Percentiles rank a stretch among this genome's conserved stretches.
Conservation (phyloP, 1,140 invertebrate species). For the Drosophila prosaltans region DNA sequence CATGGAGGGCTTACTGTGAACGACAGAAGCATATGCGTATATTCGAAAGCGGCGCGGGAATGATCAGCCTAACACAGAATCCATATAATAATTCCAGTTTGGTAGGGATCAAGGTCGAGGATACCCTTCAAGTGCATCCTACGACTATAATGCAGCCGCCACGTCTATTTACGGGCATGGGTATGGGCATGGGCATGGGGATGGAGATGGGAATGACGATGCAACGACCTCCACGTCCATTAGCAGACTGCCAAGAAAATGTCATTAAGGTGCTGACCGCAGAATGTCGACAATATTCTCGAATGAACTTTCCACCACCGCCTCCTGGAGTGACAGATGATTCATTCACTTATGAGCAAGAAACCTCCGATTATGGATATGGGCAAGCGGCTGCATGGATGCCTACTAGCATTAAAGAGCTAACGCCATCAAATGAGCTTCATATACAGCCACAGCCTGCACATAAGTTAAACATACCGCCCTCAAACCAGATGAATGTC, state of each 20-base stretch:
- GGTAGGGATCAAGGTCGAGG: conserved; percentile 30
- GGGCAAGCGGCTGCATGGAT: conserved; percentile 85
- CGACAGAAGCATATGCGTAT: conserved; percentile 95
- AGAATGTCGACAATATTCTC: conserved; percentile 91
- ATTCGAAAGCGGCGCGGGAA: conserved; percentile 90
- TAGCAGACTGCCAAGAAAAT: conserved; percentile 87
- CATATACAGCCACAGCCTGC: conserved; percentile 70
- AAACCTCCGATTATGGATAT: conserved; percentile 88
- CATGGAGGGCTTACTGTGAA: conserved; percentile 98
- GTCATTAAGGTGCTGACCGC: conserved; percentile 94
- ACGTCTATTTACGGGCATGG: conserved; percentile 26
- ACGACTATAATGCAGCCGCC: conserved; percentile 56
- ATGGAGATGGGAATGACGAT: conserved; percentile 39
- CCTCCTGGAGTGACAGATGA: conserved; percentile 84
- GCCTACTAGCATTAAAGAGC: conserved; percentile 86
- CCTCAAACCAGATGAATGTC: conserved; percentile 40
- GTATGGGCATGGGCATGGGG: conserved; percentile 61
- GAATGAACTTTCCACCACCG: conserved; percentile 85
- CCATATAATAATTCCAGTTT: conserved; percentile 55
- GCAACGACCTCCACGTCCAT: conserved; percentile 62
- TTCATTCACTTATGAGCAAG: conserved; percentile 85
- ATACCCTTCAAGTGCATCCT: conserved; percentile 52
- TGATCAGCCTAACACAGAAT: conserved; percentile 84
- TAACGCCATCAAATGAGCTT: conserved; percentile 84
- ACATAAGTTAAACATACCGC: conserved; percentile 32